phyloP scores from a whole-genome alignment of 1,140 invertebrate species.

The Bemisia tabaci region DNA sequence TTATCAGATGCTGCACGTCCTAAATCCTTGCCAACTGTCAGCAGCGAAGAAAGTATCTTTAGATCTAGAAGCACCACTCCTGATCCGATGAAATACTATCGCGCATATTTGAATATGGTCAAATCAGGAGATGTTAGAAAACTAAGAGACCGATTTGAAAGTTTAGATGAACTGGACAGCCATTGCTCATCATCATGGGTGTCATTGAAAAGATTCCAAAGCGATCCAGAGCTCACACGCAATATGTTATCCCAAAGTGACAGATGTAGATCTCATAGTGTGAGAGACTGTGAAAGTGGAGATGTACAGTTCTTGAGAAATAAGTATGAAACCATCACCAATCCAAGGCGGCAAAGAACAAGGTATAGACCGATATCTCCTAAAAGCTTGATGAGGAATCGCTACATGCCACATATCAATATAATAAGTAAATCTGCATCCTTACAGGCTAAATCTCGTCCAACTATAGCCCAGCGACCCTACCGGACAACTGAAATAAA shows the following conservation, averaged over 20 bases:
- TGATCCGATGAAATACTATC: conserved; percentile 50
- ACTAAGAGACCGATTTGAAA: conserved; percentile 58
- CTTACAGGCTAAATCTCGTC: conserved; percentile 33
- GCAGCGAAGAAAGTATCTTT: conserved; percentile 18
- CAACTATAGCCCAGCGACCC: conserved; percentile 3
- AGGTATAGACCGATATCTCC: conserved; percentile 37
- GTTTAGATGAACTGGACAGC: conserved; percentile 34
- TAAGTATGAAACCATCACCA: conserved; percentile 37
- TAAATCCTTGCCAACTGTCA: conserved; percentile 6
- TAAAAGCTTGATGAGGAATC: conserved; percentile 46
- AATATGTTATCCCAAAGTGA: conserved; percentile 37
- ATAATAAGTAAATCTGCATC: conserved; percentile 69
- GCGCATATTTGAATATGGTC: conserved; percentile 50
- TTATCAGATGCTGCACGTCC: background rate
- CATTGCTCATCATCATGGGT: conserved; percentile 1
- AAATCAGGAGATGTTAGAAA: conserved; percentile 59
- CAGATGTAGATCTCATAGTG: conserved; percentile 31
- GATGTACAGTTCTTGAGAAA: conserved; percentile 45
- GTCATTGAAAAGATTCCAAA: conserved; percentile 45
- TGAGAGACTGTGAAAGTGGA: conserved; percentile 38
- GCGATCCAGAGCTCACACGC: conserved; percentile 56
- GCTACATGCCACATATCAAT: conserved; percentile 74
- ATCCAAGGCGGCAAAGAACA: background rate
- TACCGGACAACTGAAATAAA: background rate
- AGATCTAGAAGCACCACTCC: conserved; percentile 36